Conservation (phyloP, 2,888 invertebrate genomes). For the Conops quadrifasciatus region DNA sequence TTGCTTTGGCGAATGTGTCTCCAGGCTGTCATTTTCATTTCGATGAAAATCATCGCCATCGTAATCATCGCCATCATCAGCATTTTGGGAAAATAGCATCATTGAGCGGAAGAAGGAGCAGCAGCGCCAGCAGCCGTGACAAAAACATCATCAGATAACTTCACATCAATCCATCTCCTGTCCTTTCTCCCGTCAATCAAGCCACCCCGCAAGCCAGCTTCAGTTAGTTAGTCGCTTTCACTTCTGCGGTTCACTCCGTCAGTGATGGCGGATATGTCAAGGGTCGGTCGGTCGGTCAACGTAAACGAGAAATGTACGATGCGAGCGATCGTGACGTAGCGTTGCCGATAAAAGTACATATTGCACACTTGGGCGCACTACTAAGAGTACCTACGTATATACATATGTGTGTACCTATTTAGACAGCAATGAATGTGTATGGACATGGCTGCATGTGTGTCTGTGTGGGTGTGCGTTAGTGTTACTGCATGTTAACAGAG, state of each 20-base stretch:
- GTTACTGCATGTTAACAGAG: no score
- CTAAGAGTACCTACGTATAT: conserved; percentile 1
- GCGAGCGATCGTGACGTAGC: not conserved
- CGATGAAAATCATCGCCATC: conserved; percentile 54
- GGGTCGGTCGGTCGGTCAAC: no score
- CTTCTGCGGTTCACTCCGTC: not conserved
- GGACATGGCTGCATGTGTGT: not conserved
- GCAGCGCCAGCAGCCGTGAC: not conserved
- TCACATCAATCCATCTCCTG: conserved; percentile 30
- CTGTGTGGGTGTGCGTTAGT: not conserved
- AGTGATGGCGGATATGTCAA: conserved; percentile 12
- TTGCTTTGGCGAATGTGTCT: conserved; percentile 60
- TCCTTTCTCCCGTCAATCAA: not conserved
- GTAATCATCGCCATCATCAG: conserved; percentile 47
- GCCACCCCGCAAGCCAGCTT: not conserved
- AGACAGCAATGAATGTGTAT: conserved; percentile 5
- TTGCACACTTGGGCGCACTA: conserved; percentile 38
- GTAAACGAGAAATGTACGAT: conserved; percentile 5
- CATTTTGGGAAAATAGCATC: conserved; percentile 59
- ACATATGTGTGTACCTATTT: conserved; percentile 26
- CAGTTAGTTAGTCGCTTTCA: not conserved
- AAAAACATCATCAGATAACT: conserved; percentile 7
- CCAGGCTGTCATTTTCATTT: conserved; percentile 65
- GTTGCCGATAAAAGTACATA: conserved; percentile 32
- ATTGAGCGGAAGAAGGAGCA: conserved; percentile 49